Percentiles rank a stretch among this genome's conserved stretches.
phyloP scores from a whole-genome alignment of 2,888 invertebrate genomes.

The Fragum fragum region DNA sequence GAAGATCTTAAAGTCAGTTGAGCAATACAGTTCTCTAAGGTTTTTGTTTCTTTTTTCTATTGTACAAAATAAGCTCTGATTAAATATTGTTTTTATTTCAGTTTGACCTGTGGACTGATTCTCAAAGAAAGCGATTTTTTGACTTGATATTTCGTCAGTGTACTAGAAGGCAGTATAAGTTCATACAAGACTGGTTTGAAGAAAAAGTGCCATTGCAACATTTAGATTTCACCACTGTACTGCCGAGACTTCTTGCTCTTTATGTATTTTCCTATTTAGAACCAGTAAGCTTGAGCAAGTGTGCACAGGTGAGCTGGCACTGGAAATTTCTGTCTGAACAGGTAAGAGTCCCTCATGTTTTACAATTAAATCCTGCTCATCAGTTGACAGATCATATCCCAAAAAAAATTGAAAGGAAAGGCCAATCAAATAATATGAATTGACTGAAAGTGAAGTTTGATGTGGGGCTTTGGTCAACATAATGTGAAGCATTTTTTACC shows the following conservation, averaged over 20 bases:
- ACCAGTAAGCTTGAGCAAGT: slow-evolving; percentile 83
- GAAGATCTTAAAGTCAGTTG: too few species aligned
- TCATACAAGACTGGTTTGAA: slow-evolving; percentile 85
- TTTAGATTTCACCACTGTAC: slow-evolving; percentile 83
- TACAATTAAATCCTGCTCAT: too few species aligned
- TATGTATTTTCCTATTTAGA: slow-evolving; percentile 86
- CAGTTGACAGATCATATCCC: too few species aligned
- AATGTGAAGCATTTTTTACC: too few species aligned
- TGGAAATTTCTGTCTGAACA: slow-evolving; percentile 86
- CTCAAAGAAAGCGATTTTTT: slow-evolving; percentile 84
- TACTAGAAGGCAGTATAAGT: slow-evolving; percentile 79
- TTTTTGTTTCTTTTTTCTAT: too few species aligned
- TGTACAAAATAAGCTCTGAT: too few species aligned
- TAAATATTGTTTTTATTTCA: slow-evolving; percentile 72
- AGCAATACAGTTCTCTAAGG: too few species aligned
- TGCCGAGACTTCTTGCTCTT: slow-evolving; percentile 83
- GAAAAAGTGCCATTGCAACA: slow-evolving; percentile 82
- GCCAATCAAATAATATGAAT: too few species aligned
- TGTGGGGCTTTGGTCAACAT: too few species aligned
- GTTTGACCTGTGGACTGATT: slow-evolving; percentile 87
- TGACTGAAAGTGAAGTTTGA: too few species aligned
- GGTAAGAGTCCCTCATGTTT: slow-evolving; percentile 78
- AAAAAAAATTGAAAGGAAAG: too few species aligned
- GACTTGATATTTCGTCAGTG: slow-evolving; percentile 83
- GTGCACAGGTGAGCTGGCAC: slow-evolving; percentile 84